phyloP scores from a whole-genome alignment of 1,140 invertebrate genomes.

The Kradibia gibbosae region DNA sequence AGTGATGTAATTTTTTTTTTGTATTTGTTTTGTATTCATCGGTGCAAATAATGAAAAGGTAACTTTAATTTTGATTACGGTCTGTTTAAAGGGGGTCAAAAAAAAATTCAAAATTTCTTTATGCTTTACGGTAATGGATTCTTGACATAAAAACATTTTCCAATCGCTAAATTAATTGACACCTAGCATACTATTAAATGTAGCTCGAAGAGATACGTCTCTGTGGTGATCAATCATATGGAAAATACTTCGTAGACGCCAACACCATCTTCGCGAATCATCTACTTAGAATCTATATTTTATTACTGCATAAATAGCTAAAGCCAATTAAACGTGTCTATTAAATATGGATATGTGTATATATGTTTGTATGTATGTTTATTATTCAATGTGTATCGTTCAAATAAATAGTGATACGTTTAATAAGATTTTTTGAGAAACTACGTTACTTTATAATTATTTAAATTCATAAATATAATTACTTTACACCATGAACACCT shows the following conservation, averaged over 20 bases:
- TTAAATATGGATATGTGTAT: too few species aligned
- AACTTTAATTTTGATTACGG: neutral
- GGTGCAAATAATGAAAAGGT: too few species aligned
- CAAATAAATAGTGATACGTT: too few species aligned
- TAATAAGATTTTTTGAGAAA: too few species aligned
- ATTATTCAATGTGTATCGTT: too few species aligned
- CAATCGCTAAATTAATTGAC: neutral
- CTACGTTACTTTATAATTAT: too few species aligned
- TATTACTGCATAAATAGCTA: neutral
- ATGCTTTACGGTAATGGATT: neutral
- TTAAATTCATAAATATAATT: too few species aligned
- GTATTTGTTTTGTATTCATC: too few species aligned
- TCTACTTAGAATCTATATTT: slow-evolving; percentile 1
- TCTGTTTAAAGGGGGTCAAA: neutral
- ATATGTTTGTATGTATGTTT: too few species aligned
- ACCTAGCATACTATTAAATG: neutral
- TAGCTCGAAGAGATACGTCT: slow-evolving; percentile 14
- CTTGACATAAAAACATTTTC: neutral
- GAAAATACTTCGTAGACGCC: neutral
- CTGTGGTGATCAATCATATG: slow-evolving; percentile 11
- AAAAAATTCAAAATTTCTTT: neutral
- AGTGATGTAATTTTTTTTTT: too few species aligned
- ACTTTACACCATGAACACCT: too few species aligned
- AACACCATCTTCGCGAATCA: neutral
- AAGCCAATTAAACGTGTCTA: too few species aligned